Evolutionary conservation across 2,888 invertebrate species (phyloP).

Genomic region (Metacarcinus magister): DNA sequence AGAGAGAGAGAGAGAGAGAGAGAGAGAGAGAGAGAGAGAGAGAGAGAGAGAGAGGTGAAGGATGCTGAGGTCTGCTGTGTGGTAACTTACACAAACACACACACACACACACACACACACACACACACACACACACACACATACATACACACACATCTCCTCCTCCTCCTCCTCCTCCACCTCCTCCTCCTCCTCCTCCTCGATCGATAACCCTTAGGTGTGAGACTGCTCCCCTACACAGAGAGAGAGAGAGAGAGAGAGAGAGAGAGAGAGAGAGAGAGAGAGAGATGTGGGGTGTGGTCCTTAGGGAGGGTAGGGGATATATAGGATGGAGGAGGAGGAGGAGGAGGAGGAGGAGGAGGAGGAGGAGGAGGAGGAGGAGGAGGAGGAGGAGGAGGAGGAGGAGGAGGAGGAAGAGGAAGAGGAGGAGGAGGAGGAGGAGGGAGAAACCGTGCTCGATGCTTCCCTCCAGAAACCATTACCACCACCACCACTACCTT

Average conservation of each 20-base stretch:
- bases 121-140: neutral
- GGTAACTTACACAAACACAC: slow-evolving; percentile 14
- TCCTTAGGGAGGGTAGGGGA: slow-evolving; percentile 21
- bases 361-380: neutral
- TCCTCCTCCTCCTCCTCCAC: neutral
- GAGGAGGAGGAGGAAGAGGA: slow-evolving; percentile 13
- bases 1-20: neutral
- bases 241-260: neutral
- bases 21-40: neutral
- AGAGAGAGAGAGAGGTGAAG: neutral
- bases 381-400: slow-evolving; percentile 26
- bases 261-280: neutral
- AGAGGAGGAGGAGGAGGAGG: neutral
- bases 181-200: slow-evolving; percentile 7
- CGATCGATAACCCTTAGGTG: slow-evolving; percentile 15
- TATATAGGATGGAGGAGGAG: neutral
- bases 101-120: slow-evolving; percentile 26
- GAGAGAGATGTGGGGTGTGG: slow-evolving; percentile 30
- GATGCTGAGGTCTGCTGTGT: neutral
- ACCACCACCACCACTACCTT: neutral
- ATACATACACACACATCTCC: neutral
- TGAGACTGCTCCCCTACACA: slow-evolving; percentile 11
- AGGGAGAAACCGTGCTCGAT: neutral
- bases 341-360: neutral
- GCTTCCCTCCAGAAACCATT: neutral